These are phyloP conservation scores for Leucozona laternaria DNA, from an alignment of 2,888 invertebrate species.

Conservation along the genomic window DNA sequence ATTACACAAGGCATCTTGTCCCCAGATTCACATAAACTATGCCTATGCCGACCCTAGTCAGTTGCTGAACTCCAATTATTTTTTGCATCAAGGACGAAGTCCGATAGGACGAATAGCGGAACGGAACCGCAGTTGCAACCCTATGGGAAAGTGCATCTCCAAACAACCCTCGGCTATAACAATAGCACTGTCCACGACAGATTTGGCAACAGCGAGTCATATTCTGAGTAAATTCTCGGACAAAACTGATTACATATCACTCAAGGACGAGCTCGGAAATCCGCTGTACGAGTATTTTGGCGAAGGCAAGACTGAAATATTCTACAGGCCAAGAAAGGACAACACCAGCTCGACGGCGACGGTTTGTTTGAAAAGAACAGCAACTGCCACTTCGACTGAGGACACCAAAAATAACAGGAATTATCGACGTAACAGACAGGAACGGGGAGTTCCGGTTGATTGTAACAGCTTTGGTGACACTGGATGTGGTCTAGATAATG, in stretches of 20 bases:
- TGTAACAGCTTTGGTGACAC: conserved; percentile 65
- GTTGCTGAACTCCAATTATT: conserved; percentile 8
- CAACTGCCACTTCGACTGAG: conserved; percentile 26
- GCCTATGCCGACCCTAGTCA: background rate
- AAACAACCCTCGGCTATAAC: conserved; percentile 82
- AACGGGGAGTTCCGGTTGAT: conserved; percentile 56
- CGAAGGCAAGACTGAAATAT: conserved; percentile 57
- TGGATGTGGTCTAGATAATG: conserved; percentile 74
- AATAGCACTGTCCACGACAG: conserved; percentile 81
- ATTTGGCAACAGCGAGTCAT: conserved; percentile 79
- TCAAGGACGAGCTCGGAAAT: conserved; percentile 78
- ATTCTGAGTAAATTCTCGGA: conserved; percentile 78
- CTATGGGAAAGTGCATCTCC: conserved; percentile 84
- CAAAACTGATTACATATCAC: conserved; percentile 78
- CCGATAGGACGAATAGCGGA: conserved; percentile 14
- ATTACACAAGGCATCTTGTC: conserved; percentile 8
- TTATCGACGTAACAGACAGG: conserved; percentile 62
- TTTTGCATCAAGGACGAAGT: conserved; percentile 32
- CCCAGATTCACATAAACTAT: background rate
- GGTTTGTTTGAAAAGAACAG: conserved; percentile 33
- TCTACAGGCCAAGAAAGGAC: conserved; percentile 38
- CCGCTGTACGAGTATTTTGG: conserved; percentile 78
- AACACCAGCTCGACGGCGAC: background rate
- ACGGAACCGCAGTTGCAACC: conserved; percentile 62
- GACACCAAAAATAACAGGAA: conserved; percentile 62